Evolutionary conservation across 2,888 invertebrate species (phyloP), one percentile per base, ranked within the genome.

Genomic region (Epirrhoe alternata): DNA sequence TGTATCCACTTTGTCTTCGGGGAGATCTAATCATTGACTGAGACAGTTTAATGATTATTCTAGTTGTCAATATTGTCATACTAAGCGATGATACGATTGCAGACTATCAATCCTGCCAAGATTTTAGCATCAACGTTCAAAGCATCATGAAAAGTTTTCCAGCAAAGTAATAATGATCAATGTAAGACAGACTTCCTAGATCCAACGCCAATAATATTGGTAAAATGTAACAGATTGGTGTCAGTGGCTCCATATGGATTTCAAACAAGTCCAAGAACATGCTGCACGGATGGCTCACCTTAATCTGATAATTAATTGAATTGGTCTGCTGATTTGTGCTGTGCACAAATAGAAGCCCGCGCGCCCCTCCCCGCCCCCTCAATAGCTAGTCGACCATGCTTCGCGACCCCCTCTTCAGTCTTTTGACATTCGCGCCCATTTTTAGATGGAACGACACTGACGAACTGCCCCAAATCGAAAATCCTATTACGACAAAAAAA

Each of bases 291-390:
- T 89, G 82, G 88, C 89, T 90, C 92, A 92, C 92, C 89, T 93
- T 92, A 93, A 93, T 93, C 91, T 89, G 84, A 92, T 93, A 92
- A 93, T 93, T 93, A 93, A 93, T 93, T 90, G 90, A 91, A 88
- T 87, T 84, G 86, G 90, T 89, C 89, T 86, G 86, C 83, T 92
- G 93, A 93, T 93, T 93, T 92, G 92, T 92, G 87, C 83, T 86
- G 88, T 77, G 87, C 92, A 85, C 87, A 93, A 93, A 93, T 93
- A 93, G 92, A 86, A 78, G 74, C 79, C 81, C 81, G 77, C 83
- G 73, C 82, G 78, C 84, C 85, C 86, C 83, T 79, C 77, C 64
- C 73, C 63, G 49, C 73, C 78, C 78, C 77, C 81, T 72, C 78
- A 75, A 74, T 75, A 75, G 78, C 82, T 73, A 76, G 80, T 76